Evolutionary conservation across 2,113 vertebrate genomes (phyloP).

Genomic region (Corythaeola cristata): DNA sequence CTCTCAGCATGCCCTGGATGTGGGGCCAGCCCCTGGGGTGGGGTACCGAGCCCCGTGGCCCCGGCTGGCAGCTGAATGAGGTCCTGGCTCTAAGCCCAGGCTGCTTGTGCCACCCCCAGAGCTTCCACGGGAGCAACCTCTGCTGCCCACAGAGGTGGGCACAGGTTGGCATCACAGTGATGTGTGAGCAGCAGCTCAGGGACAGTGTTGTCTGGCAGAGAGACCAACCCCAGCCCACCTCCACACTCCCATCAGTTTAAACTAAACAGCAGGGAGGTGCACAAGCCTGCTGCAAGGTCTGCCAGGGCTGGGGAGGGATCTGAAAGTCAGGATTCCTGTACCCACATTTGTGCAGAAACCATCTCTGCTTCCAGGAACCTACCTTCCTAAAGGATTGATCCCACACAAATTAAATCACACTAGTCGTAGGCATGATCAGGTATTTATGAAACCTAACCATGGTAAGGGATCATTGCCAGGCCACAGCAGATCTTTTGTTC

Average conservation of each 20-base stretch:
- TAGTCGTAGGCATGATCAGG: background rate
- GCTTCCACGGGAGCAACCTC: background rate
- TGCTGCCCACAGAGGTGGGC: background rate
- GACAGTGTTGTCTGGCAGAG: background rate
- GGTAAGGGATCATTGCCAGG: background rate
- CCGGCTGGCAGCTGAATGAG: rapidly evolving
- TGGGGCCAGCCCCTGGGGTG: background rate
- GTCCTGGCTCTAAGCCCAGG: background rate
- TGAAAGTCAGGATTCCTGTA: background rate
- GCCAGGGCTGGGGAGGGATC: background rate
- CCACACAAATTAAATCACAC: background rate
- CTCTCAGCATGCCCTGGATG: background rate
- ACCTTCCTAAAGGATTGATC: background rate
- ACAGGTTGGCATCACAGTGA: background rate
- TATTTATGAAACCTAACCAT: background rate
- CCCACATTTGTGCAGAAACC: rapidly evolving
- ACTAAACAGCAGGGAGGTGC: background rate
- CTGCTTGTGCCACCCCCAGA: background rate
- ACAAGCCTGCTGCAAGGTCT: rapidly evolving
- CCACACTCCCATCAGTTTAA: background rate
- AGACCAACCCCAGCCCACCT: background rate
- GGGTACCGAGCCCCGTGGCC: rapidly evolving
- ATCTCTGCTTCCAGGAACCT: background rate
- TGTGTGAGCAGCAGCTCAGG: rapidly evolving
- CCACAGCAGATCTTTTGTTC: background rate